Conservation (phyloP, 2,888 invertebrate species). For the Dynastes maya region DNA sequence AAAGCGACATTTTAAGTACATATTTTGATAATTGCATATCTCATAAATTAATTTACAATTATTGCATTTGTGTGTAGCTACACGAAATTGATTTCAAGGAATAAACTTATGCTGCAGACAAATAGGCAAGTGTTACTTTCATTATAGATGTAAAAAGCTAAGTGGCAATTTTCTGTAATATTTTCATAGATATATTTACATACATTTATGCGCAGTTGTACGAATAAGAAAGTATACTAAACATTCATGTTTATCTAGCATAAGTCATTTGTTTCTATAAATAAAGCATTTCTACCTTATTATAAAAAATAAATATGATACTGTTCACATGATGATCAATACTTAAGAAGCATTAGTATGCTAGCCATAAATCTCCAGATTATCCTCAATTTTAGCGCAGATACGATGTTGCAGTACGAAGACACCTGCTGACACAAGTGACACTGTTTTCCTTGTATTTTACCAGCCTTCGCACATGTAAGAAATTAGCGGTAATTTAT, state of each 20-base stretch:
- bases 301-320: neutral
- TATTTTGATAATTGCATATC: too few species aligned
- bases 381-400: slow-evolving; percentile 31
- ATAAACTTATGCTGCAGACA: too few species aligned
- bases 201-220: too few species aligned
- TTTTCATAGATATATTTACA: too few species aligned
- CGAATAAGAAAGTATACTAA: too few species aligned
- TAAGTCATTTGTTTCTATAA: neutral
- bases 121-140: too few species aligned
- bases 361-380: slow-evolving; percentile 31
- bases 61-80: too few species aligned
- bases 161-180: too few species aligned
- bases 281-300: neutral
- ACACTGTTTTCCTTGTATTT: slow-evolving; percentile 33
- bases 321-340: slow-evolving; percentile 3
- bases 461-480: slow-evolving; percentile 31
- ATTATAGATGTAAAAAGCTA: too few species aligned
- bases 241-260: neutral
- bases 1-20: too few species aligned
- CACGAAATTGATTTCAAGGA: too few species aligned
- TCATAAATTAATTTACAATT: too few species aligned
- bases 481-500: slow-evolving; percentile 38
- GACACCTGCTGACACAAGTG: slow-evolving; percentile 36
- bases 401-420: slow-evolving; percentile 17
- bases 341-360: slow-evolving; percentile 20